Evolutionary conservation across 2,797 vertebrate genomes (phyloP).

Genomic region (Euthynnus affinis): DNA sequence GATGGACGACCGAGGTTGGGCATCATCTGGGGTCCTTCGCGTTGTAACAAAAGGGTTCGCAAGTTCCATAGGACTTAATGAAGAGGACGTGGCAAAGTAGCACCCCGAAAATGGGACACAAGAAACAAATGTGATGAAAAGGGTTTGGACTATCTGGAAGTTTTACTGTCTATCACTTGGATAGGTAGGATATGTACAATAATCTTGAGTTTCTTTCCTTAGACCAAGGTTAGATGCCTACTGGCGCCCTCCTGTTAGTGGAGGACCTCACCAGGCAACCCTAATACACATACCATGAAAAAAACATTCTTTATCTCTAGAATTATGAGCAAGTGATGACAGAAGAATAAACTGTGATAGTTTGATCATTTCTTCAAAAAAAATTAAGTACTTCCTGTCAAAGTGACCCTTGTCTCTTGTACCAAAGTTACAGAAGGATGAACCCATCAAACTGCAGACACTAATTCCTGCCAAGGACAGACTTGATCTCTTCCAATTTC

Average conservation of each 20-base stretch:
- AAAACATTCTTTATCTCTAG: background rate
- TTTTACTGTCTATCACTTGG: background rate
- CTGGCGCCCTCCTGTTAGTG: background rate
- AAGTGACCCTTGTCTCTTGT: conserved; percentile 57
- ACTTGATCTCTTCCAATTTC: conserved; percentile 58
- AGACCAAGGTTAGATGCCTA: background rate
- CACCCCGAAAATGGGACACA: conserved; percentile 17
- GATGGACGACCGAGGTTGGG: conserved; percentile 80
- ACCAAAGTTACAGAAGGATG: conserved; percentile 30
- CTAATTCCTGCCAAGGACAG: conserved; percentile 68
- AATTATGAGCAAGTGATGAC: background rate
- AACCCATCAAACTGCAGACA: conserved; percentile 42
- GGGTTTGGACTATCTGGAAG: background rate
- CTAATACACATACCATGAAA: background rate
- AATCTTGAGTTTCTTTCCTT: background rate
- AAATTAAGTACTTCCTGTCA: conserved; percentile 48
- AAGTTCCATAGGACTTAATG: conserved; percentile 73
- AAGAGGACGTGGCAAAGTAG: conserved; percentile 68
- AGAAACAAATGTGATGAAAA: conserved; percentile 5
- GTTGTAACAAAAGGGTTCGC: conserved; percentile 74
- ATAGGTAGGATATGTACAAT: background rate
- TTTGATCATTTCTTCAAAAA: background rate
- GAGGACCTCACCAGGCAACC: background rate
- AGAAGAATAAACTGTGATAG: background rate
- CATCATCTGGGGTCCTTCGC: conserved; percentile 81